Conservation (phyloP, 2,797 vertebrate species). For the Erethizon dorsatum region DNA sequence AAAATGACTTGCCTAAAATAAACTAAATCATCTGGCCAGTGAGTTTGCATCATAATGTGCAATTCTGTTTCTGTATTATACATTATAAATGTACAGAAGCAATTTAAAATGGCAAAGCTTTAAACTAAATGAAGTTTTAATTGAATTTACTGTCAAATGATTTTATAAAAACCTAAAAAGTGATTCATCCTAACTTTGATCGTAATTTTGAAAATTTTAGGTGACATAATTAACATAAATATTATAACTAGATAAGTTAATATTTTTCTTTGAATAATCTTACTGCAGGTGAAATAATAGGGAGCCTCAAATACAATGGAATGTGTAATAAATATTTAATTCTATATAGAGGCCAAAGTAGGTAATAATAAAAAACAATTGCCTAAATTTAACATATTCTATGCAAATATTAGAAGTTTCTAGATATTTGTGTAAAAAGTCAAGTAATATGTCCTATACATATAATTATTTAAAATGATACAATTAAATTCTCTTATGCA, state of each 20-base stretch:
- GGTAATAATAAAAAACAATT: background rate
- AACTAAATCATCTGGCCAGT: background rate
- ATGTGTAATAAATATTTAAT: background rate
- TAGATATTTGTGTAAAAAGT: background rate
- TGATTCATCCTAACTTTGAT: background rate
- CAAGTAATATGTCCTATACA: background rate
- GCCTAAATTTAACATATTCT: background rate
- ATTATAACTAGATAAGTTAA: background rate
- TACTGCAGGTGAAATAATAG: background rate
- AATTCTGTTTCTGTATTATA: background rate
- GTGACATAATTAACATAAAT: background rate
- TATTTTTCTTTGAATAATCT: background rate
- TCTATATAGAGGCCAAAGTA: background rate
- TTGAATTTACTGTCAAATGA: background rate
- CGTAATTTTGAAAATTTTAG: background rate
- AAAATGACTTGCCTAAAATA: background rate
- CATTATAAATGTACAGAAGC: background rate
- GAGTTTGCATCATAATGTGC: background rate
- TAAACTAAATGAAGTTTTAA: background rate
- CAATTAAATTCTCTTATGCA: background rate
- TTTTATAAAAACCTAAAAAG: background rate
- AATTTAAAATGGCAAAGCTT: background rate
- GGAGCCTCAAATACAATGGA: background rate
- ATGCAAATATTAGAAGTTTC: background rate
- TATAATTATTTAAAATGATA: background rate